Evolutionary conservation across 2,113 vertebrate genomes (phyloP).

Genomic region (Carassius gibelio): DNA sequence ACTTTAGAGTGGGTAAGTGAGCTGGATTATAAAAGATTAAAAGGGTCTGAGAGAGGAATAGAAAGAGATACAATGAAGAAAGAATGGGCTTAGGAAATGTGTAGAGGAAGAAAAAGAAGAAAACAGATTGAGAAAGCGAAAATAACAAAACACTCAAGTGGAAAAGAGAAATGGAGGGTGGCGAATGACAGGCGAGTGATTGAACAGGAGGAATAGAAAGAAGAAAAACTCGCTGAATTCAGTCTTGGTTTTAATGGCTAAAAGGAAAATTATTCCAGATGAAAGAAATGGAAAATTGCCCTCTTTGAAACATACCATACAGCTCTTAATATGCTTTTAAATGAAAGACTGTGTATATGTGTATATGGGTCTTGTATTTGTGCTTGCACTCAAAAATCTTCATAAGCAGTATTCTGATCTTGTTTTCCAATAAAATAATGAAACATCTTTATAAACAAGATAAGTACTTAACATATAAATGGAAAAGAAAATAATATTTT

Average conservation of each 20-base stretch:
- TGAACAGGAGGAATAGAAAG: conserved; percentile 6
- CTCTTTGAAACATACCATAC: background rate
- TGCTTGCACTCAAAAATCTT: background rate
- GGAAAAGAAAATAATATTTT: background rate
- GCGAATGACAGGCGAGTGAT: background rate
- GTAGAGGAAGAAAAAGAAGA: background rate
- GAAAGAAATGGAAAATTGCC: conserved; percentile 29
- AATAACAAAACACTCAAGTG: background rate
- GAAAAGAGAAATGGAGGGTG: background rate
- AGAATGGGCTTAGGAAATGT: background rate
- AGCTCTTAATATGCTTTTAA: conserved; percentile 14
- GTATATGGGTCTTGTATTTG: background rate
- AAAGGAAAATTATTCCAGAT: conserved; percentile 27
- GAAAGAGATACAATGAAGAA: background rate
- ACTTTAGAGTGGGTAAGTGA: conserved; percentile 18
- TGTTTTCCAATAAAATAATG: background rate
- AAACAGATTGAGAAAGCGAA: conserved; percentile 18
- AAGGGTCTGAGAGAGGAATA: background rate
- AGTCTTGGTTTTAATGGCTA: background rate
- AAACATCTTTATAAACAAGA: background rate
- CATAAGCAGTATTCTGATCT: background rate
- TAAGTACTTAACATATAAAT: background rate
- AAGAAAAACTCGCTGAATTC: background rate
- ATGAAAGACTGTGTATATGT: background rate
- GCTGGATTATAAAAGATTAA: conserved; percentile 46